Conservation (phyloP, 2,113 vertebrate genomes). For the Grammomys surdaster region DNA sequence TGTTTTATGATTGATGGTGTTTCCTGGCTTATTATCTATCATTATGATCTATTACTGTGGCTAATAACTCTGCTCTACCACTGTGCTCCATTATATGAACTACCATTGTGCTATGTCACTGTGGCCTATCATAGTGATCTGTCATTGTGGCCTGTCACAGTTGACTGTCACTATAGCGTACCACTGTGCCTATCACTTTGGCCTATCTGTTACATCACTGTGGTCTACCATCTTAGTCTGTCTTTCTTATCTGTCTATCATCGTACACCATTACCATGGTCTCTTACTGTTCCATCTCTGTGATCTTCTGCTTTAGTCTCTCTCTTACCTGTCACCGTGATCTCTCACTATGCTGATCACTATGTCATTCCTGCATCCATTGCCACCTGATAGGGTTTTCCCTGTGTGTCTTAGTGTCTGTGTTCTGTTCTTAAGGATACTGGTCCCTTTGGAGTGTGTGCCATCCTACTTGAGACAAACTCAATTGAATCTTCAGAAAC, state of each 20-base stretch:
- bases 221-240: neutral
- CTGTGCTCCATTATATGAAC: no score
- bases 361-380: neutral
- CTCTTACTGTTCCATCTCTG: neutral
- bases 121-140: neutral
- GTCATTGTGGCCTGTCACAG: neutral
- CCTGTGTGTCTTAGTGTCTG: neutral
- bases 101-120: neutral
- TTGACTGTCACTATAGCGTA: neutral
- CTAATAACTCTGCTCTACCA: accelerated
- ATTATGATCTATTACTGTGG: neutral
- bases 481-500: neutral
- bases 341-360: no score
- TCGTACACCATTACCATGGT: neutral
- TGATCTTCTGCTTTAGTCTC: neutral
- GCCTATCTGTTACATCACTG: neutral
- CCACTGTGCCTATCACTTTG: neutral
- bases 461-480: neutral
- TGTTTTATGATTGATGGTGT: neutral
- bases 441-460: neutral
- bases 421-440: neutral
- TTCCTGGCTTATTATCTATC: no score
- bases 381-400: neutral
- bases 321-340: neutral
- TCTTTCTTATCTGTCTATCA: neutral